phyloP scores from a whole-genome alignment of 2,888 invertebrate species.

The Tetheella fluctuosa region DNA sequence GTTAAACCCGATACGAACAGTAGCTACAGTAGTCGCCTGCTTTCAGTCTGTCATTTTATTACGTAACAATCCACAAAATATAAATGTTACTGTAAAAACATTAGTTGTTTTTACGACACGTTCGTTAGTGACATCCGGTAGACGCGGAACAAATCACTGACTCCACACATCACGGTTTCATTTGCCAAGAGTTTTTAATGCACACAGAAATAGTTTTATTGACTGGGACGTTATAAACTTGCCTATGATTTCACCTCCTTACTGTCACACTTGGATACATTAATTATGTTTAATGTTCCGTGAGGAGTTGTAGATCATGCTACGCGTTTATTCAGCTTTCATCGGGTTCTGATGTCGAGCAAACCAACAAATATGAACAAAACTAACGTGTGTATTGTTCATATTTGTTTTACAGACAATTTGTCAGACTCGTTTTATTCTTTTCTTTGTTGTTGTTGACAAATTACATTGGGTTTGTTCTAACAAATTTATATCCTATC shows the following conservation, averaged over 20 bases:
- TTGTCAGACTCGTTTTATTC: neutral
- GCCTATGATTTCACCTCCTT: constrained; percentile 22
- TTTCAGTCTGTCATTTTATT: constrained; percentile 22
- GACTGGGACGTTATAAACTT: constrained; percentile 40
- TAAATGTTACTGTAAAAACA: constrained; percentile 1
- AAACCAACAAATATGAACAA: neutral
- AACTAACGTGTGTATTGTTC: neutral
- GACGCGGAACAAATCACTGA: constrained; percentile 14
- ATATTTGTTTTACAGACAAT: neutral
- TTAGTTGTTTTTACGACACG: constrained; percentile 36
- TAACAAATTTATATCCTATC: neutral
- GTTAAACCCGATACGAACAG: neutral
- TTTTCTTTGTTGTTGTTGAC: constrained; percentile 1
- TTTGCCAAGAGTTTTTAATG: constrained; percentile 41
- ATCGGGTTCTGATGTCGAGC: neutral
- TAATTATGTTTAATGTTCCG: constrained; percentile 9
- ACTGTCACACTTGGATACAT: constrained; percentile 5
- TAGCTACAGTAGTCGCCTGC: neutral
- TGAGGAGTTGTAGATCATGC: neutral
- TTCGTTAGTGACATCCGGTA: constrained; percentile 17
- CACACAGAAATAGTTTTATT: constrained; percentile 63
- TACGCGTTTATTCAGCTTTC: neutral
- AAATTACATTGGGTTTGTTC: neutral
- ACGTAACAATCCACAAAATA: constrained; percentile 17
- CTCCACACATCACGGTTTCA: no score